Percentiles rank a stretch among this genome's conserved stretches.
Evolutionary conservation across 2,888 invertebrate genomes (phyloP).

Genomic region (Leucophenga maculata): DNA sequence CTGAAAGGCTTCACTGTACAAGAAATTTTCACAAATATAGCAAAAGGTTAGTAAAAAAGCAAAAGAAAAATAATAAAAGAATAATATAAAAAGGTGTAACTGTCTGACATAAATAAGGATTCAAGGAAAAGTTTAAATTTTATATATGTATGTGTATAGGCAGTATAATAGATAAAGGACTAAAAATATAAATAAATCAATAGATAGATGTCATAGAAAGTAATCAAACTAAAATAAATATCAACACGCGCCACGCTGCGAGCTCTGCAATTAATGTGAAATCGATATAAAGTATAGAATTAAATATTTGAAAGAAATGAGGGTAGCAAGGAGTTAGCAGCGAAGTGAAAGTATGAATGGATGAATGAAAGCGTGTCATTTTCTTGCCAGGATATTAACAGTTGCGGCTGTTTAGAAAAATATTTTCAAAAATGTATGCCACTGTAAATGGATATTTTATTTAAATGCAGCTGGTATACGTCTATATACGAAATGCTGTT

Average conservation of each 20-base stretch:
- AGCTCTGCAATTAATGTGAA: conserved; percentile 45
- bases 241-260: conserved; percentile 48
- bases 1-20: background rate
- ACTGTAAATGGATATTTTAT: conserved; percentile 20
- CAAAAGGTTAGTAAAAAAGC: background rate
- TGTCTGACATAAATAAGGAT: conserved; percentile 15
- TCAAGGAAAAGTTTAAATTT: conserved; percentile 19
- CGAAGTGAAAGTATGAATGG: background rate
- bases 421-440: background rate
- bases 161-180: background rate
- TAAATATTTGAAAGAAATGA: background rate
- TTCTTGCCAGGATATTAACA: background rate
- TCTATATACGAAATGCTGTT: background rate
- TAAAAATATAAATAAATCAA: conserved; percentile 17
- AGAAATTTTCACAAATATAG: conserved; percentile 15
- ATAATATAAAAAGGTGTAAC: background rate
- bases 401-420: background rate
- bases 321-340: background rate
- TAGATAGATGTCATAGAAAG: conserved; percentile 3
- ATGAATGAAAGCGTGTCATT: background rate
- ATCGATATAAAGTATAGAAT: conserved; percentile 47
- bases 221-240: conserved; percentile 55
- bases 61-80: background rate
- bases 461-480: background rate
- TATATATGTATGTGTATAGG: conserved; percentile 29